These are phyloP conservation scores for Pseudois nayaur DNA, from an alignment of 2,113 vertebrate genomes.

Conservation along the genomic window DNA sequence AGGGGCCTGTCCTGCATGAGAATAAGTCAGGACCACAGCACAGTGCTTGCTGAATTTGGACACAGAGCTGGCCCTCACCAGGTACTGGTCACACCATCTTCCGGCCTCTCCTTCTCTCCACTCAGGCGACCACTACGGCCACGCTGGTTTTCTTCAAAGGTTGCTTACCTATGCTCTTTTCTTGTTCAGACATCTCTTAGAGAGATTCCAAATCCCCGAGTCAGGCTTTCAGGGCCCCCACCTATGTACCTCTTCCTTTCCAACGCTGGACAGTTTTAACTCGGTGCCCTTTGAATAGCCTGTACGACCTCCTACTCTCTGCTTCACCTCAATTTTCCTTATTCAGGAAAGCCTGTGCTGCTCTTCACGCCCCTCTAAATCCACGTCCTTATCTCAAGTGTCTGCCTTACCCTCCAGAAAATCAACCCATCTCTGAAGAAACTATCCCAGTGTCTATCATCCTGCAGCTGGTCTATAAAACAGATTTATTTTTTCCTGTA, in stretches of 20 bases:
- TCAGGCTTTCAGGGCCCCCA: background rate
- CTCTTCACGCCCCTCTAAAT: no score
- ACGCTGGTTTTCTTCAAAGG: background rate
- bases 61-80: background rate
- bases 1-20: background rate
- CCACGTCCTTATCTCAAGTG: background rate
- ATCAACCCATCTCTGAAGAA: background rate
- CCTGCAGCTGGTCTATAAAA: background rate
- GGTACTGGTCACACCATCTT: background rate
- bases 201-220: background rate
- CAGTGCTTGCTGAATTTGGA: accelerated
- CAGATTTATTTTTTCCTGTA: background rate
- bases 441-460: background rate
- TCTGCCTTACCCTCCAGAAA: background rate
- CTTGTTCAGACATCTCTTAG: background rate
- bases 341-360: background rate
- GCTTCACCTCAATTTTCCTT: background rate
- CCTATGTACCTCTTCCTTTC: background rate
- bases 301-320: background rate
- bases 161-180: background rate
- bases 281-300: background rate
- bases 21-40: background rate
- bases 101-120: background rate
- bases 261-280: background rate
- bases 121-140: background rate